Evolutionary conservation across 2,113 vertebrate species (phyloP).

Genomic region (Pterophyllum scalare): DNA sequence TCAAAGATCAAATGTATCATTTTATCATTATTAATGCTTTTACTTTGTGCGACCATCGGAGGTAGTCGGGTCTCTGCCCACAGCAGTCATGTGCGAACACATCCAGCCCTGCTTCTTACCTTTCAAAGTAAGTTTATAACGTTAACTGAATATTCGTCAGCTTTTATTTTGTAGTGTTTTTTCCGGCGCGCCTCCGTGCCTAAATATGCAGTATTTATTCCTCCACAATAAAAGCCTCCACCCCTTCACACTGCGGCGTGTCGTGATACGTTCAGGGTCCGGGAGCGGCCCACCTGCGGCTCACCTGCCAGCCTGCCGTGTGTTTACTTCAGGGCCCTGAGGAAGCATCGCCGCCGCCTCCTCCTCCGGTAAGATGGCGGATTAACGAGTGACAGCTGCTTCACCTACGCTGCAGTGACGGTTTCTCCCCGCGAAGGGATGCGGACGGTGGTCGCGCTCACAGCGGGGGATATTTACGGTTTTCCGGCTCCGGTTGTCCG

Average conservation of each 20-base stretch:
- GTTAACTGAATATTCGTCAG: neutral
- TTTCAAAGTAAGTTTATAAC: neutral
- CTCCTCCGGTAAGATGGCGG: conserved; percentile 16
- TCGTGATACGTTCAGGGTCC: conserved; percentile 5
- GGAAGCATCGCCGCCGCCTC: neutral
- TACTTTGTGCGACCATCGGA: too few species aligned
- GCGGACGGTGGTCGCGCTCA: neutral
- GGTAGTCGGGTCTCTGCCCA: too few species aligned
- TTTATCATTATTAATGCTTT: too few species aligned
- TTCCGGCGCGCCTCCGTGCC: neutral
- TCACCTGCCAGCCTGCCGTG: neutral
- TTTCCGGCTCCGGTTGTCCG: neutral
- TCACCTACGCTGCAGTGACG: conserved; percentile 1
- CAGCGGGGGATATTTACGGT: neutral
- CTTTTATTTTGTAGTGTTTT: neutral
- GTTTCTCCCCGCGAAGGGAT: neutral
- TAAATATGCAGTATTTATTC: neutral
- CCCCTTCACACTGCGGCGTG: conserved; percentile 2
- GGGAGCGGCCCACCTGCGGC: conserved; percentile 16
- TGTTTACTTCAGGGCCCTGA: neutral
- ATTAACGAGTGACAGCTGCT: conserved; percentile 28
- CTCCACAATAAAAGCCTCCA: conserved; percentile 27
- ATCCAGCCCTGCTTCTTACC: too few species aligned
- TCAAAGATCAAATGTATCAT: too few species aligned
- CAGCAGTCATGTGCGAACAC: neutral